Evolutionary conservation across 2,113 vertebrate species (phyloP).

Genomic region (Spheniscus mendiculus): DNA sequence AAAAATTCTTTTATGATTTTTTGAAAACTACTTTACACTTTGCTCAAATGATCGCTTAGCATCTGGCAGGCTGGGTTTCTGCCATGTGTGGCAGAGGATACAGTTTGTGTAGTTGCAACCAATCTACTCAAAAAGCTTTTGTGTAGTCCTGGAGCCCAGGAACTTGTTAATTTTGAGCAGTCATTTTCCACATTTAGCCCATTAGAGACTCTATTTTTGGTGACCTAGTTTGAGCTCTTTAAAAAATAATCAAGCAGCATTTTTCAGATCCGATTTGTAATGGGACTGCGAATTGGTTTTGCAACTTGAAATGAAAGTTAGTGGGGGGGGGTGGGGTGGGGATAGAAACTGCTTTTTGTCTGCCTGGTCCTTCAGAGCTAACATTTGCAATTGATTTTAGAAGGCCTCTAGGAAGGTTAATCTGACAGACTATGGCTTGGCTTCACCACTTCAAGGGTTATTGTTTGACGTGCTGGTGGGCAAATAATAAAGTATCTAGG

Average conservation of each 20-base stretch:
- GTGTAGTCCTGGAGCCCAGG: conserved; percentile 55
- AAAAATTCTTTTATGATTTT: conserved; percentile 49
- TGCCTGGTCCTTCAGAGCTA: neutral
- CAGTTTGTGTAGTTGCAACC: conserved; percentile 56
- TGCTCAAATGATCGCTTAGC: conserved; percentile 44
- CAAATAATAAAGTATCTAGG: conserved; percentile 11
- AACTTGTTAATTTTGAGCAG: conserved; percentile 71
- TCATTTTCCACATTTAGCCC: conserved; percentile 70
- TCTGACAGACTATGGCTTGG: conserved; percentile 16
- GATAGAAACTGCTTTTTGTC: neutral
- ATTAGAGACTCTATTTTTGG: conserved; percentile 71
- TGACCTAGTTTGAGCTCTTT: conserved; percentile 71
- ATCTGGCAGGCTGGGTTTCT: conserved; percentile 57
- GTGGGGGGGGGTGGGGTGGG: neutral
- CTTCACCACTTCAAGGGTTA: neutral
- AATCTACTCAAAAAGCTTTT: conserved; percentile 62
- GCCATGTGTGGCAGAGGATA: conserved; percentile 50
- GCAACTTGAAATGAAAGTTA: conserved; percentile 41
- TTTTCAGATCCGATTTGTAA: conserved; percentile 63
- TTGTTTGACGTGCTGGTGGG: neutral
- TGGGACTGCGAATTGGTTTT: conserved; percentile 43
- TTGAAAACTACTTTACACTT: conserved; percentile 35
- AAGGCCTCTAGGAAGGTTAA: conserved; percentile 44
- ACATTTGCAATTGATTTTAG: conserved; percentile 14
- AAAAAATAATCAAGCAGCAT: conserved; percentile 72